Conservation (phyloP, 2,888 invertebrate genomes). For the Neoascia interrupta region DNA sequence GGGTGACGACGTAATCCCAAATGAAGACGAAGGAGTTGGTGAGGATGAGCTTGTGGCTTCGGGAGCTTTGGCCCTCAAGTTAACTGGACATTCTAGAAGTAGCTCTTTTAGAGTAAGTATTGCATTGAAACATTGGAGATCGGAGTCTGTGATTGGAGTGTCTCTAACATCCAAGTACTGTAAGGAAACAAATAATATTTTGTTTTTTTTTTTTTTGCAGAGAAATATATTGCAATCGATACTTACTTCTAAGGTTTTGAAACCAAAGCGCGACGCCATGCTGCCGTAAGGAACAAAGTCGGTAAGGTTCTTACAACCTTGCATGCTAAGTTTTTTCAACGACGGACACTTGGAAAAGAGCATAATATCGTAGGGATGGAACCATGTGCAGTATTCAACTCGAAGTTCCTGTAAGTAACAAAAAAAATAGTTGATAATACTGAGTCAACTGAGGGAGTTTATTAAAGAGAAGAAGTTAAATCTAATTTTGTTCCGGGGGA, state of each 20-base stretch:
- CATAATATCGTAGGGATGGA: conserved; percentile 86
- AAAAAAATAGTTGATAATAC: background rate
- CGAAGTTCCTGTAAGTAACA: conserved; percentile 81
- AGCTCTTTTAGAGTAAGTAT: conserved; percentile 81
- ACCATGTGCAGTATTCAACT: conserved; percentile 87
- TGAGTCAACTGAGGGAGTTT: too few species aligned
- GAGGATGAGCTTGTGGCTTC: background rate
- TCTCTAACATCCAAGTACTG: conserved; percentile 82
- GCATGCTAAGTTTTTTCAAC: conserved; percentile 83
- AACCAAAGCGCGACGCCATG: conserved; percentile 87
- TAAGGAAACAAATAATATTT: conserved; percentile 11
- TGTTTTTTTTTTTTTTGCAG: too few species aligned
- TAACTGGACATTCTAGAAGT: conserved; percentile 80
- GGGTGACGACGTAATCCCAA: too few species aligned
- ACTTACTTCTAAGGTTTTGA: conserved; percentile 76
- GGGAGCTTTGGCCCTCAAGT: conserved; percentile 37
- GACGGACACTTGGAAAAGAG: conserved; percentile 85
- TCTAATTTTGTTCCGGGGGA: too few species aligned
- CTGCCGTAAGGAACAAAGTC: conserved; percentile 89
- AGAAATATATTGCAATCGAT: too few species aligned
- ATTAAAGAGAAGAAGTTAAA: too few species aligned
- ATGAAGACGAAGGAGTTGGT: background rate
- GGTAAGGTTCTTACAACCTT: conserved; percentile 84
- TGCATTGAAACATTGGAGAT: conserved; percentile 82
- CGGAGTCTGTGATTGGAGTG: conserved; percentile 82